Evolutionary conservation across 2,888 invertebrate species (phyloP).

Genomic region (Caenorhabditis sulstoni): DNA sequence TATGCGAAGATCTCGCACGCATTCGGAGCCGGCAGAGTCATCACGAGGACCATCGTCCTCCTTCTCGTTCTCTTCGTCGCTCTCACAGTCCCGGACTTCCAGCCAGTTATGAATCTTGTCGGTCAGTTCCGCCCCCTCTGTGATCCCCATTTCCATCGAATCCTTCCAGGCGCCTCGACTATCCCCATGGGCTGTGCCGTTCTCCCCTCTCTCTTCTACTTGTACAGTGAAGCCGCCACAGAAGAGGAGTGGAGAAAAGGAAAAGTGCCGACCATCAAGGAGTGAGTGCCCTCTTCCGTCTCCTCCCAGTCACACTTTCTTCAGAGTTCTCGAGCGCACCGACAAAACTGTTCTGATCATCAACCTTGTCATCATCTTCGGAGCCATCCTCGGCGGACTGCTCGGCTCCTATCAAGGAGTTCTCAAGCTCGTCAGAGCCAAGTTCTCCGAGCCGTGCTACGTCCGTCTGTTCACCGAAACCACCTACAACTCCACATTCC

Average conservation of each 20-base stretch:
- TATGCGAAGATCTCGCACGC: constrained; percentile 74
- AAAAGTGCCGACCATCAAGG: constrained; percentile 65
- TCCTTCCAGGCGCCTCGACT: constrained; percentile 66
- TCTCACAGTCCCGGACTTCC: constrained; percentile 76
- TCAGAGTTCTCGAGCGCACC: constrained; percentile 72
- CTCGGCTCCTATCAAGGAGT: constrained; percentile 74
- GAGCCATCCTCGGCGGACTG: constrained; percentile 73
- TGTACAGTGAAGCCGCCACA: constrained; percentile 69
- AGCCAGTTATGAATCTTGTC: constrained; percentile 76
- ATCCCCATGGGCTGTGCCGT: constrained; percentile 76
- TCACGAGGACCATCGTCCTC: constrained; percentile 72
- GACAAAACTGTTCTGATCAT: constrained; percentile 69
- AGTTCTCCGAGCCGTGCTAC: constrained; percentile 75
- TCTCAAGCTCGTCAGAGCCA: constrained; percentile 66
- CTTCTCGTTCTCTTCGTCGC: constrained; percentile 73
- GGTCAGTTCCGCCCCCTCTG: constrained; percentile 35
- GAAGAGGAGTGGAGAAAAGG: constrained; percentile 73
- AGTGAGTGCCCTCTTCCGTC: constrained; percentile 60
- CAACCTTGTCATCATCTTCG: constrained; percentile 71
- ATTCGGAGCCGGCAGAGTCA: constrained; percentile 74
- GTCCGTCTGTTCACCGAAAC: constrained; percentile 61
- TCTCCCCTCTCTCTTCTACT: constrained; percentile 72
- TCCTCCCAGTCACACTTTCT: no score
- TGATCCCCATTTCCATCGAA: no score
- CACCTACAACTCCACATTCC: constrained; percentile 51